phyloP scores from a whole-genome alignment of 2,797 vertebrate genomes.

The Centropyge bicolor region DNA sequence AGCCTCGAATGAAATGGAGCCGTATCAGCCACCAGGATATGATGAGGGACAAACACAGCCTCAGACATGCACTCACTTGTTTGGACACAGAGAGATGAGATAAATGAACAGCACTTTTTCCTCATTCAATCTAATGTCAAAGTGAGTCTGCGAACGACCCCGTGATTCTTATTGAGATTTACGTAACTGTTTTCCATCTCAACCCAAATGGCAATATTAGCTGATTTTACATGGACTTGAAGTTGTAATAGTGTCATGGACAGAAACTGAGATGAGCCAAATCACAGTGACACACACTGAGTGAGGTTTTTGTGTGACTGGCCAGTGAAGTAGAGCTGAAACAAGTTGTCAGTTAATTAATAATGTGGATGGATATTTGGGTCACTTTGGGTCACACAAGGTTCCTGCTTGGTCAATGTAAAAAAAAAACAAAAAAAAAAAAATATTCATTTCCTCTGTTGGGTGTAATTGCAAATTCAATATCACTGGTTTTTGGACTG shows the following conservation, averaged over 20 bases:
- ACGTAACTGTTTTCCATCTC: not conserved
- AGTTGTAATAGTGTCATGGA: not conserved
- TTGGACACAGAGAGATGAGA: not conserved
- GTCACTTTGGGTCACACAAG: not conserved
- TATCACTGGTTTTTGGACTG: too few species aligned
- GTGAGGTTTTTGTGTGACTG: too few species aligned
- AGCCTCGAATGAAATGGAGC: conserved; percentile 55
- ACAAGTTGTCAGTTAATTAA: not conserved
- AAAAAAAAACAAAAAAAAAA: too few species aligned
- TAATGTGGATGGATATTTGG: not conserved
- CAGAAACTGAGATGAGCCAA: not conserved
- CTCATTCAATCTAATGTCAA: not conserved
- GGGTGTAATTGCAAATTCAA: too few species aligned
- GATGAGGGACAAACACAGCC: conserved; percentile 15
- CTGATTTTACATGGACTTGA: not conserved
- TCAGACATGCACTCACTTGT: conserved; percentile 3
- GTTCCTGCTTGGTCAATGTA: not conserved
- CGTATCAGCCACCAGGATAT: conserved; percentile 30
- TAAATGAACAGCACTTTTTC: not conserved
- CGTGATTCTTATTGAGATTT: not conserved
- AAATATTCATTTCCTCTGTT: too few species aligned
- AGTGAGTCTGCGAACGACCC: not conserved
- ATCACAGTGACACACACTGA: not conserved
- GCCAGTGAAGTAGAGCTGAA: not conserved
- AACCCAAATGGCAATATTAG: not conserved